Evolutionary conservation across 30 jellyfish, hydroid and myxozoan genomes (phyloP), one percentile per base, ranked within the genome.

Genomic region (Rhopilema esculentum): DNA sequence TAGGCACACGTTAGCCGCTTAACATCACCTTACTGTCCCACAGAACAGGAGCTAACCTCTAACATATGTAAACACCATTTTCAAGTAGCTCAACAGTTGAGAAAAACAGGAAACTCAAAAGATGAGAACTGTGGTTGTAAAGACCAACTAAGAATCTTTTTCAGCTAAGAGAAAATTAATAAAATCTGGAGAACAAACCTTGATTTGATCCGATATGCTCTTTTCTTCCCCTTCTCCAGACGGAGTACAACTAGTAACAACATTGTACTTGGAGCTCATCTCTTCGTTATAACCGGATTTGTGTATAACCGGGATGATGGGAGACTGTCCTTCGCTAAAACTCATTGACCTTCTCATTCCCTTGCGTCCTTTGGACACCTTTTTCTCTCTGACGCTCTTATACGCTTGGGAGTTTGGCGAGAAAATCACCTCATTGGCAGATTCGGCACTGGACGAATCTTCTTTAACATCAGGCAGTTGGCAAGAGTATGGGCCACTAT

Each of bases 241-340:
- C 20, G 92, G 21, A 40, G 62, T 68, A 24, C 92, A 84, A 29
- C 63, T 71, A 1, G 92, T 84, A 8, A 84, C 86, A 24, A 81
- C 99, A 78, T 95, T 83, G 70, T 90, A 95, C 84, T 85, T 86
- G 26, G 93, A 77, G 79, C 99, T 91, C 17, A 87, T 88, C 50
- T 86, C 95, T 78, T 86, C 95, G 61, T 95, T 91, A 49, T 90
- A 95, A 16, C 99, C 99, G 18, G 99, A 95, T 71, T 95, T 87
- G 32, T 73, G 89, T 1, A 90, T 87, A 48, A 85, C 72, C 9
- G 92, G 88, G 49, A 72, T 75, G 69, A 63, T 50, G 4, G 95
- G 93, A 21, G 77, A 94, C 24, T 77, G 89, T 21, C 99, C 97
- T 51, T 82, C 97, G 29, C 98, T 91, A 28, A 95, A 95, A 82